Evolutionary conservation across 2,797 vertebrate species (phyloP).

Genomic region (Propithecus perrieri): DNA sequence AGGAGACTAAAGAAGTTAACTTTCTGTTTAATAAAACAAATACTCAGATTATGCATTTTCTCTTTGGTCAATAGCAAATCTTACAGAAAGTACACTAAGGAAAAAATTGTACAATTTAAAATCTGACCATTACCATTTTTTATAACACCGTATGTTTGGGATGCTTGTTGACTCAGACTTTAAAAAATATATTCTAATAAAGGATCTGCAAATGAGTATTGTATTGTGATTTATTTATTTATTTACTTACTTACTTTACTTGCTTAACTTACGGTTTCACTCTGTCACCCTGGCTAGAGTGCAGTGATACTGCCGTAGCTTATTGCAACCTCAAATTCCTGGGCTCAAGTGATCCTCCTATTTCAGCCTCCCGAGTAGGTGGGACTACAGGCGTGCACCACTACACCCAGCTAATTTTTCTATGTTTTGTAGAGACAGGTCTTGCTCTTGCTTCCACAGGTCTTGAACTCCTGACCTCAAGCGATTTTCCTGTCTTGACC

Average conservation of each 20-base stretch:
- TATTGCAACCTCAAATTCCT: not conserved
- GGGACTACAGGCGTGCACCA: not conserved
- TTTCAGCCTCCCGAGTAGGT: not conserved
- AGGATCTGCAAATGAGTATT: not conserved
- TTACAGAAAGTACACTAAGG: conserved; percentile 3
- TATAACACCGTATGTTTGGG: not conserved
- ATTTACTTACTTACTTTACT: too few species aligned
- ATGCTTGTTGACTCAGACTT: conserved; percentile 15
- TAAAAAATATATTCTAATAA: not conserved
- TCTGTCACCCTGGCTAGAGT: not conserved
- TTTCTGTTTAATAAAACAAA: not conserved
- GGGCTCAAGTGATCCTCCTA: not conserved
- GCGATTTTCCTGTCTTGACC: not conserved
- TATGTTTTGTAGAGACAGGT: not conserved
- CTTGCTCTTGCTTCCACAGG: not conserved
- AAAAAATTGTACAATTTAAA: not conserved
- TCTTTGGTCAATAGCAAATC: not conserved
- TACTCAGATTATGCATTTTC: not conserved
- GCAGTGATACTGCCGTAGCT: not conserved
- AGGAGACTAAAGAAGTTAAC: conserved; percentile 1
- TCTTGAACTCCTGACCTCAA: not conserved
- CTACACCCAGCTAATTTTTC: not conserved
- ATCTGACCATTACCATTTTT: not conserved
- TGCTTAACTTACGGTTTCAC: too few species aligned
- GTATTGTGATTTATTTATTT: too few species aligned